These are phyloP conservation scores for Aquatica leii DNA, from an alignment of 2,888 invertebrate species.

Conservation along the genomic window DNA sequence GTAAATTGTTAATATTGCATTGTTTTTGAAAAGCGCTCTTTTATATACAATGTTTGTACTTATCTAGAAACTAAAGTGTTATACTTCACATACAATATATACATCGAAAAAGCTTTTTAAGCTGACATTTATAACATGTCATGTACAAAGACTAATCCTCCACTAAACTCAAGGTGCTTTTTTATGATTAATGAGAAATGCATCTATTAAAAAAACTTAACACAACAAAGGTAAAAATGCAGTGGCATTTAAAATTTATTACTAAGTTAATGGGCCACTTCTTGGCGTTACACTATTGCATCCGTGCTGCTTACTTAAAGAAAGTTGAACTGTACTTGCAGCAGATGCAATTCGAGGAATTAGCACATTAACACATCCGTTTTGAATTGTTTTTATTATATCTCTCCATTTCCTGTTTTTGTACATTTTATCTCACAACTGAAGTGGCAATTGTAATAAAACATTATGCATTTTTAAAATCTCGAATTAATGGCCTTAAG, in stretches of 20 bases:
- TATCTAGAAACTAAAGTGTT: conserved; percentile 9
- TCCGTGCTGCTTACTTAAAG: conserved; percentile 17
- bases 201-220: conserved; percentile 16
- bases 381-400: conserved; percentile 24
- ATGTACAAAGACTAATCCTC: conserved; percentile 10
- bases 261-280: conserved; percentile 19
- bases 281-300: conserved; percentile 18
- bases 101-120: conserved; percentile 11
- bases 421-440: conserved; percentile 18
- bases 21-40: conserved; percentile 1
- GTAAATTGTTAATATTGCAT: conserved; percentile 15
- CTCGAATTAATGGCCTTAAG: background rate
- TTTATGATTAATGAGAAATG: conserved; percentile 16
- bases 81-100: conserved; percentile 10
- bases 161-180: background rate
- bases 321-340: conserved; percentile 21
- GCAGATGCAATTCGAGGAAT: conserved; percentile 29
- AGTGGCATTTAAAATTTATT: conserved; percentile 21
- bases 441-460: conserved; percentile 9
- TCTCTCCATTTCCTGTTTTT: conserved; percentile 30
- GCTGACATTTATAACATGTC: conserved; percentile 8
- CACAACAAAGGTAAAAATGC: conserved; percentile 16
- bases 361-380: conserved; percentile 35
- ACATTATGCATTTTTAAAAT: conserved; percentile 8
- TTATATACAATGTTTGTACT: conserved; percentile 10